Percentiles rank a stretch among this genome's conserved stretches.
Evolutionary conservation across 2,113 vertebrate species (phyloP).

Genomic region (Myrmecophaga tridactyla): DNA sequence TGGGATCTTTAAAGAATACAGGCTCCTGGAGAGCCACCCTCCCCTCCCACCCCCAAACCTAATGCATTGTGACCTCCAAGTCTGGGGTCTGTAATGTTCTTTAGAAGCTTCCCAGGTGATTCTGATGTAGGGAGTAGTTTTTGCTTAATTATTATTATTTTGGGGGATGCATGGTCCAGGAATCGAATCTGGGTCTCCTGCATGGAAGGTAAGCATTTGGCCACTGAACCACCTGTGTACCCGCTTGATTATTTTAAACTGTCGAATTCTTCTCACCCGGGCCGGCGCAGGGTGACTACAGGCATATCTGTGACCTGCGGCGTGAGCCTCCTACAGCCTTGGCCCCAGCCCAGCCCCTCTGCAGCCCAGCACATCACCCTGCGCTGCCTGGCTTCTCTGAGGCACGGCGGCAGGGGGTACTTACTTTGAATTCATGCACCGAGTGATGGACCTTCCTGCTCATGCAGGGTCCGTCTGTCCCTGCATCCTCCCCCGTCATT

Average conservation of each 20-base stretch:
- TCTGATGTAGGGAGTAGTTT: neutral
- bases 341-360: too few relatives aligned
- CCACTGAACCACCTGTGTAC: too few relatives aligned
- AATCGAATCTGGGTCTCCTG: too few relatives aligned
- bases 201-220: too few relatives aligned
- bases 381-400: neutral
- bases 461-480: neutral
- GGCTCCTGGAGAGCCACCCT: neutral
- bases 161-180: too few relatives aligned
- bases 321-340: neutral
- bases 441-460: neutral
- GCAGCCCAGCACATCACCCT: too few relatives aligned
- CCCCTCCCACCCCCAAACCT: too few relatives aligned
- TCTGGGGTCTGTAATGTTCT: neutral
- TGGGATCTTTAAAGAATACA: neutral
- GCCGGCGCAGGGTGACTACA: neutral
- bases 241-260: neutral
- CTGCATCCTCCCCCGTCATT: neutral
- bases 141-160: neutral
- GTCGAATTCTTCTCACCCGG: neutral
- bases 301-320: neutral
- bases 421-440: neutral
- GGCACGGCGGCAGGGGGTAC: neutral
- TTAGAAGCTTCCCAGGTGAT: neutral
- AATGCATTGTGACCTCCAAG: neutral